phyloP scores from a whole-genome alignment of 2,113 vertebrate genomes.

The Pica pica region DNA sequence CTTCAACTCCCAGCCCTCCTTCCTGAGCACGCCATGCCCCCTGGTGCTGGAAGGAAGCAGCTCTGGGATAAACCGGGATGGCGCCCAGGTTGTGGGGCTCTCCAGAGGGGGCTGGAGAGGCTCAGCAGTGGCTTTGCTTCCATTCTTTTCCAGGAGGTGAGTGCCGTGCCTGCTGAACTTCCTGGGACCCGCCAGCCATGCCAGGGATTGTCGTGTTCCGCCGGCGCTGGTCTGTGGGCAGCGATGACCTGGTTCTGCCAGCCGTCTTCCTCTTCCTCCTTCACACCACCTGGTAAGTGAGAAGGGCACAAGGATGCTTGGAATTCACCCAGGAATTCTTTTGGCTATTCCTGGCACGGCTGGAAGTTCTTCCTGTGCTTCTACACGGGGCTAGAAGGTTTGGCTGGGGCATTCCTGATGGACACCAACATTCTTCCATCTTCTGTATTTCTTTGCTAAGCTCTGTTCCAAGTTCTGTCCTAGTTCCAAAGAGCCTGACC shows the following conservation, averaged over 20 bases:
- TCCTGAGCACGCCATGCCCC: background rate
- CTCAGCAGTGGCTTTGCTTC: background rate
- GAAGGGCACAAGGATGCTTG: background rate
- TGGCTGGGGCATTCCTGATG: background rate
- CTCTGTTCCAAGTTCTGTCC: background rate
- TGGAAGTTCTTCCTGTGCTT: background rate
- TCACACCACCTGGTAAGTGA: conserved; percentile 91
- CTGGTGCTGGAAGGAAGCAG: background rate
- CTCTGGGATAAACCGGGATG: background rate
- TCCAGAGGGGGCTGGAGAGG: background rate
- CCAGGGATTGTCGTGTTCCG: conserved; percentile 99
- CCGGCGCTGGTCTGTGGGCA: conserved; percentile 99
- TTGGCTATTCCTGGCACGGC: background rate
- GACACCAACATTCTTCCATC: background rate
- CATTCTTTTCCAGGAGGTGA: conserved; percentile 62
- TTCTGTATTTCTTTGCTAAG: background rate
- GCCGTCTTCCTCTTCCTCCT: conserved; percentile 97
- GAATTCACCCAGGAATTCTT: background rate
- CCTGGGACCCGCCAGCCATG: conserved; percentile 76
- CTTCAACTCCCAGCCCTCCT: background rate
- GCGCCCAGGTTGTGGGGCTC: background rate
- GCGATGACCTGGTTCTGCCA: conserved; percentile 98
- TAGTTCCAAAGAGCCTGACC: background rate
- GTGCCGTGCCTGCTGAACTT: conserved; percentile 63
- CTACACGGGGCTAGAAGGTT: background rate